Evolutionary conservation across 2,797 vertebrate genomes (phyloP).

Genomic region (Enteromius mattozi): DNA sequence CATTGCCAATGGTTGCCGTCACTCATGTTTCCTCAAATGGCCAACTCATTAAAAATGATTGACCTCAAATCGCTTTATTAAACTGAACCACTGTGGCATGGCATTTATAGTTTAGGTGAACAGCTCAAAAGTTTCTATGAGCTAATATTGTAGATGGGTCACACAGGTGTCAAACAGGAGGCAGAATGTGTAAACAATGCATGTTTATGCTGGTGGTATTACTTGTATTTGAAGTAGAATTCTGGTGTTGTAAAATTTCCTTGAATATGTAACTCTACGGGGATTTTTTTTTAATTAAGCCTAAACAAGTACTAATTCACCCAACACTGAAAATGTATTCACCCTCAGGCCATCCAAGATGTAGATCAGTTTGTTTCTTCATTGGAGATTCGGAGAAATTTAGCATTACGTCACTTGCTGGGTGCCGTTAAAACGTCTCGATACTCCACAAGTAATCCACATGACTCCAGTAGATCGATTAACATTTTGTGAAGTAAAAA

Average conservation of each 20-base stretch:
- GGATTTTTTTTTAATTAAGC: background rate
- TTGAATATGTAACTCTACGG: background rate
- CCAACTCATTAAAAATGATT: constrained; percentile 26
- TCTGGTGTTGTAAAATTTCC: background rate
- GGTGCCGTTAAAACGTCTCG: background rate
- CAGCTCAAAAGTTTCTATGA: background rate
- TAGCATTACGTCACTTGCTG: background rate
- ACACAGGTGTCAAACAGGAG: background rate
- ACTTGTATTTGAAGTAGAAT: background rate
- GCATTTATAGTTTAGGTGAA: background rate
- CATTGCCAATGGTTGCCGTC: background rate
- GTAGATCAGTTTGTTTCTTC: background rate
- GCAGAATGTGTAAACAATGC: background rate
- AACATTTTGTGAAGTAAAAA: background rate
- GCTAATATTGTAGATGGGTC: background rate
- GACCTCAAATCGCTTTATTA: constrained; percentile 14
- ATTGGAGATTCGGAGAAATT: background rate
- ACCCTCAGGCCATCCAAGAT: background rate
- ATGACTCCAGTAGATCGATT: background rate
- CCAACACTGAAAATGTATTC: background rate
- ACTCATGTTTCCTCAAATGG: background rate
- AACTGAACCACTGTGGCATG: background rate
- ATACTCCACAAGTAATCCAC: background rate
- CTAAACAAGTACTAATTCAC: background rate
- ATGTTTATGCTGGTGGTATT: background rate